Percentiles rank a stretch among this genome's conserved stretches.
Evolutionary conservation across 2,113 vertebrate genomes (phyloP).

Genomic region (Percopsis transmontana): DNA sequence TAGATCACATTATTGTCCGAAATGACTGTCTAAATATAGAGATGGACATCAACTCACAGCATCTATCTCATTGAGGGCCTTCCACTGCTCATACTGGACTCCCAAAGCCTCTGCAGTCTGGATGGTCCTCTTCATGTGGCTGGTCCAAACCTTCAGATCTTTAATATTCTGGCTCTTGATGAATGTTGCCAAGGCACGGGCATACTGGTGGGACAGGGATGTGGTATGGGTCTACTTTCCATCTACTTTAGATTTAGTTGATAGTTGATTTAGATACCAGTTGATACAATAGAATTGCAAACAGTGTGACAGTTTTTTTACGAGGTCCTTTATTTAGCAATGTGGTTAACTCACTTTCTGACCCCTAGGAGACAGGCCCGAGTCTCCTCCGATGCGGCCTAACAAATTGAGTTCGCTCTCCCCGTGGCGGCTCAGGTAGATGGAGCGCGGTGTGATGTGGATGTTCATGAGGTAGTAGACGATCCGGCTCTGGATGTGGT

Average conservation of each 20-base stretch:
- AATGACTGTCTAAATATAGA: neutral
- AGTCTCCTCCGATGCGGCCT: slow-evolving; percentile 84
- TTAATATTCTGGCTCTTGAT: slow-evolving; percentile 81
- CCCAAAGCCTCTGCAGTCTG: slow-evolving; percentile 85
- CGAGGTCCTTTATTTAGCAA: neutral
- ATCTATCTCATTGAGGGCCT: slow-evolving; percentile 91
- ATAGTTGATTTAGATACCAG: neutral
- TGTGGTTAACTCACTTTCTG: slow-evolving; percentile 67
- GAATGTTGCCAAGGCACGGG: slow-evolving; percentile 79
- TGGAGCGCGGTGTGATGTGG: slow-evolving; percentile 85
- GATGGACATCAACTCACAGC: slow-evolving; percentile 77
- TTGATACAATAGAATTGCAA: neutral
- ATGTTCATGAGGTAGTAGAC: slow-evolving; percentile 96
- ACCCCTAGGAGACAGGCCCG: slow-evolving; percentile 80
- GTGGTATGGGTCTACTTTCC: no score
- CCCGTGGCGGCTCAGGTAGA: slow-evolving; percentile 89
- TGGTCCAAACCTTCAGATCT: slow-evolving; percentile 91
- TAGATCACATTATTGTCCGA: neutral
- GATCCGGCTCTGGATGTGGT: slow-evolving; percentile 89
- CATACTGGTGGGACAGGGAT: slow-evolving; percentile 74
- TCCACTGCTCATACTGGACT: slow-evolving; percentile 92
- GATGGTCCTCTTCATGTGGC: slow-evolving; percentile 89
- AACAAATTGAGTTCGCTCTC: slow-evolving; percentile 87
- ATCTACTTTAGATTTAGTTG: neutral
- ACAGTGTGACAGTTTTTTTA: neutral